Evolutionary conservation across 2,797 vertebrate species (phyloP), one percentile per base, ranked within the genome.

Genomic region (Neoniphon sammara): DNA sequence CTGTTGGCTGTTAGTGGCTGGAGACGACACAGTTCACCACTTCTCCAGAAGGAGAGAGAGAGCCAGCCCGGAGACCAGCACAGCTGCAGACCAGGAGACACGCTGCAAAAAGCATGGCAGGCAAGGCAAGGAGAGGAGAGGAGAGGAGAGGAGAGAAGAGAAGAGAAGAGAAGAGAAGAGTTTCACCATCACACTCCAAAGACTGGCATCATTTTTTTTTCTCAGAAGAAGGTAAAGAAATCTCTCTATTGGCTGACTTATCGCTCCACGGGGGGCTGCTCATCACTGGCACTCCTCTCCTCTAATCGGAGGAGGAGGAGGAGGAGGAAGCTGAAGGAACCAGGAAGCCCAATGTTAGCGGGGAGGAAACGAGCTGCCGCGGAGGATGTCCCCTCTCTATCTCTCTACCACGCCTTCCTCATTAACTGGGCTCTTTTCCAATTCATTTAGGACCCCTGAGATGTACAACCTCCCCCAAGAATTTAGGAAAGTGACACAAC

Each of bases 1-100:
- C 95, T 96, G 95, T 91, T 92, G 93, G 92, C 92, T 94, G 96
- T 92, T 94, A 93, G 92, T 87, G 85, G 84, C 89, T 87, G 81
- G 74, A 88, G 95, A 95, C 90, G 91, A 94, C 93, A 92, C 93
- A 94, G 95, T 94, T 96, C 95, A 95, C 82, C 93, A 94, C 94
- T 95, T 93, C 87, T 91, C 82, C 75, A 88, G 86, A 91, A 93
- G 62, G 27, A 66, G 63, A 75, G 63, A 75, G 81, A 83, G 66
- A 81, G 59, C 27, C 23, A 79, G 57, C 60, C 63, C 49, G 63
- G 64, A 82, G 76, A 80, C 53, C 55, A 1, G 66, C 70, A 77
- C 73, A 84, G 77, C 82, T 86, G 83, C 81, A 75, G 39, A 65
- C 65, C 59, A 69, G 14, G 56, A 72, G 66, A 66, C 53, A 15